A percentile compares a stretch with the other conserved stretches of the same genome.
phyloP scores from a whole-genome alignment of 2,888 invertebrate species.

The Endomychus coccineus region DNA sequence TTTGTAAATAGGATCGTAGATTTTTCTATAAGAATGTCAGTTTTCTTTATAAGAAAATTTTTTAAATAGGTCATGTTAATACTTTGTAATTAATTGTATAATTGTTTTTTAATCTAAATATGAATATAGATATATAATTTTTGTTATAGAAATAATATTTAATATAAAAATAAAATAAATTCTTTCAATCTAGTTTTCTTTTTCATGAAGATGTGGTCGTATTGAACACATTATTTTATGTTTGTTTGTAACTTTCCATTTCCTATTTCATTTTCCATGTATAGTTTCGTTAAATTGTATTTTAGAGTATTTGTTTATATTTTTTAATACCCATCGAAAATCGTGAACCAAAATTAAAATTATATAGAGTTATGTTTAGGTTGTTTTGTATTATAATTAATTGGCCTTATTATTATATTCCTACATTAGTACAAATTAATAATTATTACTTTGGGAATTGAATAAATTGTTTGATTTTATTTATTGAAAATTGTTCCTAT shows the following conservation, averaged over 20 bases:
- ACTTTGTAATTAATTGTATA: slow-evolving; percentile 8
- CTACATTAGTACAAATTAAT: neutral
- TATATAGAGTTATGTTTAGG: neutral
- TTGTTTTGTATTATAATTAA: neutral
- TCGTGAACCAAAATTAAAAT: neutral
- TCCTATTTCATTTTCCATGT: no score
- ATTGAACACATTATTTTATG: neutral
- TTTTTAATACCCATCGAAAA: neutral
- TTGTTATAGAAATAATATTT: slow-evolving; percentile 9
- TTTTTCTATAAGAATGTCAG: slow-evolving; percentile 2
- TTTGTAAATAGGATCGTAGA: slow-evolving; percentile 1
- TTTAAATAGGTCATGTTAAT: slow-evolving; percentile 7
- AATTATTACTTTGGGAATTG: neutral
- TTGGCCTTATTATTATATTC: slow-evolving; percentile 1
- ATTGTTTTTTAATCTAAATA: slow-evolving; percentile 6
- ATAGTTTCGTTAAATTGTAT: no score
- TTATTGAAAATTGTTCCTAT: slow-evolving; percentile 3
- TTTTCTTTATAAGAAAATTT: slow-evolving; percentile 10
- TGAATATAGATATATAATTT: slow-evolving; percentile 9
- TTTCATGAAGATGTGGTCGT: neutral
- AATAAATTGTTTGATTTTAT: slow-evolving; percentile 4
- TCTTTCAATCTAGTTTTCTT: slow-evolving; percentile 1
- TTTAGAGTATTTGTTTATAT: no score
- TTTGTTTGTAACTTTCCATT: neutral
- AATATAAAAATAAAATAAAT: slow-evolving; percentile 7